Conservation (phyloP, 2,888 invertebrate species). For the Drosophila macrospina region DNA sequence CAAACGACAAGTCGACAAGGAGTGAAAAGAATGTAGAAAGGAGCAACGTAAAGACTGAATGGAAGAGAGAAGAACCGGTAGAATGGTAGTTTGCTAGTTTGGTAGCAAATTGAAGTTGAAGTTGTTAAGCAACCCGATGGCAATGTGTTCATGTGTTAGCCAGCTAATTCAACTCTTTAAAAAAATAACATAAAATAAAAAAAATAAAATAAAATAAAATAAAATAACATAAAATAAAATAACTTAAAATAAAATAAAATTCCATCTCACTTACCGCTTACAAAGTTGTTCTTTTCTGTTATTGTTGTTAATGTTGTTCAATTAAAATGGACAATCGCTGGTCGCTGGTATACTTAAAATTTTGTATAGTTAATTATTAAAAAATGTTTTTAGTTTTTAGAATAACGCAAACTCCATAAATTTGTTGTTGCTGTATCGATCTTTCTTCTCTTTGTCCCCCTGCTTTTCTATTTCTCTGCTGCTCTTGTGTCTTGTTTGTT, state of each 20-base stretch:
- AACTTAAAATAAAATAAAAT: background rate
- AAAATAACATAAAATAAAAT: background rate
- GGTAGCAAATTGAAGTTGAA: background rate
- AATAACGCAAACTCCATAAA: conserved; percentile 32
- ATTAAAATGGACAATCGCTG: conserved; percentile 11
- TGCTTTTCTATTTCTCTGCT: background rate
- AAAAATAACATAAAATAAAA: too few species aligned
- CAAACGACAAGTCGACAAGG: conserved; percentile 24
- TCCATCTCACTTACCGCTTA: conserved; percentile 32
- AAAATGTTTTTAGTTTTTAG: conserved; percentile 8
- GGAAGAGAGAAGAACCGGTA: background rate
- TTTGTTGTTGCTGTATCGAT: background rate
- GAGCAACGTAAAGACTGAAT: background rate
- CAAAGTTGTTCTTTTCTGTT: background rate
- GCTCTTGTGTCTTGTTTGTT: background rate
- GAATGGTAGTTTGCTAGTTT: background rate
- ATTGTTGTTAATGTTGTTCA: conserved; percentile 1
- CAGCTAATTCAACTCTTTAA: conserved; percentile 31
- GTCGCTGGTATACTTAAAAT: conserved; percentile 26
- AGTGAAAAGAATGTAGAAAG: background rate
- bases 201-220: background rate
- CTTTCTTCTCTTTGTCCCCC: background rate
- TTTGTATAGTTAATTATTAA: conserved; percentile 21
- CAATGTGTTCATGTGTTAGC: conserved; percentile 19
- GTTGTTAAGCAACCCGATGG: background rate